Percentiles rank a stretch among this genome's conserved stretches.
Evolutionary conservation across 2,797 vertebrate species (phyloP).

Genomic region (Peromyscus melanophrys): DNA sequence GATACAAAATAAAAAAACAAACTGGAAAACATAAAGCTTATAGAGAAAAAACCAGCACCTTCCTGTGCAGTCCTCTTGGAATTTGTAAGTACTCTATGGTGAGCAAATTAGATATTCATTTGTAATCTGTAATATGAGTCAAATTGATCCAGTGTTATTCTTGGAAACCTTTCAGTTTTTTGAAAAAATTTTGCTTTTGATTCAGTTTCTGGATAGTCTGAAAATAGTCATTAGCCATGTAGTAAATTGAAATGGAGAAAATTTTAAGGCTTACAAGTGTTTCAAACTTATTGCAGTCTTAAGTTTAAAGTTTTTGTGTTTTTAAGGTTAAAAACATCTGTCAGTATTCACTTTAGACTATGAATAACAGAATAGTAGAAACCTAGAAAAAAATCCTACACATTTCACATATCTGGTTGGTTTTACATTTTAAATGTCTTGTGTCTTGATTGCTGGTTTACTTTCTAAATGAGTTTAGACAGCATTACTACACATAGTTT

Average conservation of each 20-base stretch:
- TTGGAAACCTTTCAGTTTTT: slow-evolving; percentile 66
- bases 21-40: slow-evolving; percentile 87
- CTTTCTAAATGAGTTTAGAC: slow-evolving; percentile 42
- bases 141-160: background rate
- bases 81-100: slow-evolving; percentile 87
- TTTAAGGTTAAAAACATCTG: background rate
- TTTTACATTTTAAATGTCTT: slow-evolving; percentile 3
- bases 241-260: slow-evolving; percentile 58
- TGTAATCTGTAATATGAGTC: slow-evolving; percentile 50
- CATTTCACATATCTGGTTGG: background rate
- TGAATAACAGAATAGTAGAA: slow-evolving; percentile 4
- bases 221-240: slow-evolving; percentile 51
- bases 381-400: background rate
- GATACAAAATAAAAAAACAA: slow-evolving; percentile 87
- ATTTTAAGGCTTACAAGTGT: slow-evolving; percentile 48
- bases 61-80: slow-evolving; percentile 86
- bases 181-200: slow-evolving; percentile 47
- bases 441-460: background rate
- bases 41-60: slow-evolving; percentile 74
- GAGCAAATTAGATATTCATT: slow-evolving; percentile 42
- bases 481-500: background rate
- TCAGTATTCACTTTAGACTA: background rate
- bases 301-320: slow-evolving; percentile 26
- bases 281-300: slow-evolving; percentile 6
- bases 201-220: slow-evolving; percentile 66